Evolutionary conservation across 2,888 invertebrate species (phyloP).

Genomic region (Calliscelio sp.): DNA sequence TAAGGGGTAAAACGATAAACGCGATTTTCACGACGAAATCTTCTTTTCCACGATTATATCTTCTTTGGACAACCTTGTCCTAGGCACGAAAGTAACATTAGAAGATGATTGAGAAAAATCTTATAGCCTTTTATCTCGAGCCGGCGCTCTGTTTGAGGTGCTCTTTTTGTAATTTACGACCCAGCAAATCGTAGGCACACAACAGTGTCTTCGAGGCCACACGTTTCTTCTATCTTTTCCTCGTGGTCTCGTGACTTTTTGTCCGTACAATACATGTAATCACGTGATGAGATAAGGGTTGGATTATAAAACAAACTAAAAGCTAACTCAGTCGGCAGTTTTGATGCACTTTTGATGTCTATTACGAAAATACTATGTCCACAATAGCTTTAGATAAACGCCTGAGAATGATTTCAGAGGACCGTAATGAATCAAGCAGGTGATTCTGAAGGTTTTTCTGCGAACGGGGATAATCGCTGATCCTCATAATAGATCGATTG

Average conservation of each 20-base stretch:
- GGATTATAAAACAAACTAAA: constrained; percentile 77
- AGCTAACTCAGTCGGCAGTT: constrained; percentile 77
- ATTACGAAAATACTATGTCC: neutral
- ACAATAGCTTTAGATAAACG: constrained; percentile 16
- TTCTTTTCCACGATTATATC: constrained; percentile 24
- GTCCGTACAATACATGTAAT: neutral
- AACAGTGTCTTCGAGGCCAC: constrained; percentile 48
- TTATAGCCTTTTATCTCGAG: constrained; percentile 48
- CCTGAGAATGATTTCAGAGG: constrained; percentile 9
- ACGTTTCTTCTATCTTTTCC: constrained; percentile 12
- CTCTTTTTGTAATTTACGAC: constrained; percentile 75
- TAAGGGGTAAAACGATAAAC: too few species aligned
- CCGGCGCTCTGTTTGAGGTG: constrained; percentile 76
- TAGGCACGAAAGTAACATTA: constrained; percentile 50
- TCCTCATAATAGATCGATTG: constrained; percentile 60
- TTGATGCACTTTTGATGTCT: constrained; percentile 22
- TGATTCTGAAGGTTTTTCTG: constrained; percentile 58
- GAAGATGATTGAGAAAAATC: constrained; percentile 38
- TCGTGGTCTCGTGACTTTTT: constrained; percentile 2
- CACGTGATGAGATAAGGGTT: constrained; percentile 79
- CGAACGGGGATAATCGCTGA: constrained; percentile 57
- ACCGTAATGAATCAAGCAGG: constrained; percentile 42
- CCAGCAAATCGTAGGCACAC: constrained; percentile 80
- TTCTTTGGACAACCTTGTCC: constrained; percentile 3
- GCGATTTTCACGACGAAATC: too few species aligned